Base-by-base conservation (phyloP, 2,797 vertebrate species). In the Erethizon dorsatum region DNA sequence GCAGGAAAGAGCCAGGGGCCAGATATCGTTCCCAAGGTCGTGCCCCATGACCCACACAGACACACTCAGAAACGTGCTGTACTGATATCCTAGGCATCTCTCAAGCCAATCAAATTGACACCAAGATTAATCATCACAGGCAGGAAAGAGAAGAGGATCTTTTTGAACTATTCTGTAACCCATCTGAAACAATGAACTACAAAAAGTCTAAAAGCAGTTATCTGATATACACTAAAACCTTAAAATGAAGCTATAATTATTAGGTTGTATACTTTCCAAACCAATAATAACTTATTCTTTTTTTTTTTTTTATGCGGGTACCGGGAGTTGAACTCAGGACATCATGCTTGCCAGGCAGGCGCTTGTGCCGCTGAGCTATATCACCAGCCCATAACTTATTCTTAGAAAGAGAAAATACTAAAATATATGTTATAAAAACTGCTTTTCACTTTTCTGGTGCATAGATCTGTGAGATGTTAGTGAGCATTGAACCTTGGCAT, bases 381-480 rank as follows among this genome's bases (percentile, higher is more conserved):
- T 41, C 37, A 41, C 37, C 37, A 41, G 37, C 37, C 37, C 37
- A 52, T 52, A 65, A 54, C 11, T 14, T 84, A 37, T 12, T 91
- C 24, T 77, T 92, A 95, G 54, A 80, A 88, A 94, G 54, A 82
- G 65, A 87, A 94, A 90, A 47, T 54, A 41, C 22, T 96, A 63
- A 96, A 96, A 83, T 91, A 93, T 31, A 1, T 3, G 41, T 57
- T 37, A 84, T 85, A 28, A 89, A 90, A 79, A 22, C 26, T 79
- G 5, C 33, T 92, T 92, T 94, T 79, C 3, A 78, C 89, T 95
- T 87, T 84, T 2, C 31, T 87, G 31, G n/a, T 84, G 47, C 54
- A 17, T 67, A 78, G 65, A 57, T 5, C 45, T 96, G 45, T 83
- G 56, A 90, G 52, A 26, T 87, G 50, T 90, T 80, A 61, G 52